Evolutionary conservation across 2,797 vertebrate genomes (phyloP).

Genomic region (Trichosurus vulpecula): DNA sequence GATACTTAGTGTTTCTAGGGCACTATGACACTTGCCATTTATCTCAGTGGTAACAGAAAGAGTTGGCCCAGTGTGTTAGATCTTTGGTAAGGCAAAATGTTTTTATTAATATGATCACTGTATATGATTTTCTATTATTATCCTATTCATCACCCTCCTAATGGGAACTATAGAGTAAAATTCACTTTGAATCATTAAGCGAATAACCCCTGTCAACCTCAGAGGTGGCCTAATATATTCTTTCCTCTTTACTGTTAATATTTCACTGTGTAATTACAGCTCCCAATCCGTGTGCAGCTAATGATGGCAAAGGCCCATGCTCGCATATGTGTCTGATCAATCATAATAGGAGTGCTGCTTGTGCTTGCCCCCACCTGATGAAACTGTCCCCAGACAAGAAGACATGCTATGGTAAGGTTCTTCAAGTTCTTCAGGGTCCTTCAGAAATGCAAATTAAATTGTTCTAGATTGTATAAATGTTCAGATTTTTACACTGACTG

Average conservation of each 20-base stretch:
- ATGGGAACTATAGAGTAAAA: neutral
- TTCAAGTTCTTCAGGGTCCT: neutral
- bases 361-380: slow-evolving; percentile 97
- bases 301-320: slow-evolving; percentile 93
- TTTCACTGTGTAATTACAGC: slow-evolving; percentile 84
- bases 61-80: slow-evolving; percentile 3
- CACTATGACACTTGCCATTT: neutral
- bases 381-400: slow-evolving; percentile 93
- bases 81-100: neutral
- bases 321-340: slow-evolving; percentile 98
- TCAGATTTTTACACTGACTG: slow-evolving; percentile 12
- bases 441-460: neutral
- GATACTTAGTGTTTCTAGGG: neutral
- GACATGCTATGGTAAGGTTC: slow-evolving; percentile 93
- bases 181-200: slow-evolving; percentile 41
- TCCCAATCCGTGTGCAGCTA: slow-evolving; percentile 93
- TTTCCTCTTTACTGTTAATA: slow-evolving; percentile 19
- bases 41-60: slow-evolving; percentile 5
- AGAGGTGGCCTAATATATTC: neutral
- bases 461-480: neutral
- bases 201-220: slow-evolving; percentile 24
- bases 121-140: slow-evolving; percentile 31
- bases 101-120: slow-evolving; percentile 32
- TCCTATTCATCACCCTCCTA: slow-evolving; percentile 26
- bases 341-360: slow-evolving; percentile 94